These are phyloP conservation scores for Euphydryas editha DNA, from an alignment of 2,888 invertebrate species.

Conservation along the genomic window DNA sequence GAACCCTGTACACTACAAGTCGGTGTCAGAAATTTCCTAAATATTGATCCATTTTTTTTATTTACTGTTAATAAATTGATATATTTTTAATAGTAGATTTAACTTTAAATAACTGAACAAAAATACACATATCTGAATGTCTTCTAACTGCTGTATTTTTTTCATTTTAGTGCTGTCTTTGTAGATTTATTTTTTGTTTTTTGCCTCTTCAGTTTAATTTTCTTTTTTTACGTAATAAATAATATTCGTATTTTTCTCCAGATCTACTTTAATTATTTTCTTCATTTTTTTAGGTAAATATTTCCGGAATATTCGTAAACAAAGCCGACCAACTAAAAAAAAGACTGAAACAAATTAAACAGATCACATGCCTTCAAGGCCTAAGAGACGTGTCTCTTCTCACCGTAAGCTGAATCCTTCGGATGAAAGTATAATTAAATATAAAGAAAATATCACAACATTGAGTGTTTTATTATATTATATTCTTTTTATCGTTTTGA, in stretches of 20 bases:
- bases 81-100: too few relatives aligned
- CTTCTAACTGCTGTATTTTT: too few relatives aligned
- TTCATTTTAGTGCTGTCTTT: too few relatives aligned
- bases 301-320: constrained; percentile 74
- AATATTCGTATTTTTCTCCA: neutral
- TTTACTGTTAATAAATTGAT: neutral
- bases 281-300: constrained; percentile 64
- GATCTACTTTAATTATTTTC: neutral
- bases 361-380: constrained; percentile 74
- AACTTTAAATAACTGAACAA: too few relatives aligned
- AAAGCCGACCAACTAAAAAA: constrained; percentile 62
- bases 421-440: constrained; percentile 69
- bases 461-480: too few relatives aligned
- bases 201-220: too few relatives aligned
- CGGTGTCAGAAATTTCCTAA: constrained; percentile 93
- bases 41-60: constrained; percentile 82
- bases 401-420: constrained; percentile 68
- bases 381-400: constrained; percentile 76
- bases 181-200: too few relatives aligned
- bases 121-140: neutral
- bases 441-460: too few relatives aligned
- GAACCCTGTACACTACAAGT: constrained; percentile 95
- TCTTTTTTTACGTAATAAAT: too few relatives aligned
- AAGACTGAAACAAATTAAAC: constrained; percentile 64
- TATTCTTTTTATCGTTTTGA: too few relatives aligned